phyloP scores from a whole-genome alignment of 2,113 vertebrate species.

The Nymphicus hollandicus region DNA sequence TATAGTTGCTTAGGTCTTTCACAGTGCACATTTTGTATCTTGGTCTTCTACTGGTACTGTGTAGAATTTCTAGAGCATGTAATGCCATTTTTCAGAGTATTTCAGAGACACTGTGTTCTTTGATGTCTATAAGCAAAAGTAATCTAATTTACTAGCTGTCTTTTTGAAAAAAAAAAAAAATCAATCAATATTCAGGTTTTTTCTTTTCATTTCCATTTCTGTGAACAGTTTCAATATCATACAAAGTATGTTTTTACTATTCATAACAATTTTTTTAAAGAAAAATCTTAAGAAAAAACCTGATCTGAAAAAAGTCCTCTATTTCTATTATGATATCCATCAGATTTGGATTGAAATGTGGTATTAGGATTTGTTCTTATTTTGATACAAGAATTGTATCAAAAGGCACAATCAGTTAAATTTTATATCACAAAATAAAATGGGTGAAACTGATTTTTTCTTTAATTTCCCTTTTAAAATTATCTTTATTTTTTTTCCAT shows the following conservation, averaged over 20 bases:
- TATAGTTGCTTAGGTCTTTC: conserved; percentile 6
- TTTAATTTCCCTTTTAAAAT: neutral
- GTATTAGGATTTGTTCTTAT: neutral
- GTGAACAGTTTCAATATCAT: neutral
- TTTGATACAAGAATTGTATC: neutral
- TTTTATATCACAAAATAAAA: neutral
- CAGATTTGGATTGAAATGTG: neutral
- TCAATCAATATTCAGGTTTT: neutral
- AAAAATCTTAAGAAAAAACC: neutral
- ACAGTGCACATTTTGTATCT: neutral
- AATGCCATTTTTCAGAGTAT: neutral
- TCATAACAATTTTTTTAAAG: neutral
- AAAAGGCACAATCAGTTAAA: neutral
- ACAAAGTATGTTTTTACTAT: neutral
- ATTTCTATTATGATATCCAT: neutral
- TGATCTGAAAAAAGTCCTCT: neutral
- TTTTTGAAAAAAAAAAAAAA: neutral
- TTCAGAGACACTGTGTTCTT: neutral
- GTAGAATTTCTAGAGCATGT: neutral
- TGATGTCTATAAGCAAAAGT: conserved; percentile 17
- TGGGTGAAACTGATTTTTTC: neutral
- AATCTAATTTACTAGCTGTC: conserved; percentile 19
- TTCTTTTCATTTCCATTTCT: neutral
- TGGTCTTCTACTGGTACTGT: neutral
- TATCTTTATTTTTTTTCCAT: fast-evolving